phyloP scores from a whole-genome alignment of 2,113 vertebrate species.

The Cinclus cinclus region DNA sequence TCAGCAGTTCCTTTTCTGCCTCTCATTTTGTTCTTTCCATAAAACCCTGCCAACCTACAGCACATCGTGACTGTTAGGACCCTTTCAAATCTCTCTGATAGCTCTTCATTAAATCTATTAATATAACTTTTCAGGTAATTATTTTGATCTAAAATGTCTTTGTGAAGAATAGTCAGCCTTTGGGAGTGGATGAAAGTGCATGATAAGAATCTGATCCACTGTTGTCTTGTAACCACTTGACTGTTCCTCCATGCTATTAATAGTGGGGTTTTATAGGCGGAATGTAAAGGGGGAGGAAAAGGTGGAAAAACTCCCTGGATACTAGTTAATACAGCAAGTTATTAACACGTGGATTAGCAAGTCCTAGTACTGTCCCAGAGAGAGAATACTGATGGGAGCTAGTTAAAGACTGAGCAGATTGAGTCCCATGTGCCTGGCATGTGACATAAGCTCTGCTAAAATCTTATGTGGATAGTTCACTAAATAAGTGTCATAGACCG shows the following conservation, averaged over 20 bases:
- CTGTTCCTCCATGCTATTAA: conserved; percentile 16
- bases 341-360: neutral
- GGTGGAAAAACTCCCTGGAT: neutral
- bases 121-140: conserved; percentile 23
- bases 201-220: neutral
- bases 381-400: neutral
- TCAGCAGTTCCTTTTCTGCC: neutral
- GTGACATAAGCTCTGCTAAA: neutral
- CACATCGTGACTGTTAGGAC: neutral
- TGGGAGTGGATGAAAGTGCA: neutral
- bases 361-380: neutral
- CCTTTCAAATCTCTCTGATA: conserved; percentile 15
- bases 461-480: neutral
- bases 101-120: conserved; percentile 40
- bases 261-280: neutral
- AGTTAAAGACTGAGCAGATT: neutral
- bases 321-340: conserved; percentile 5
- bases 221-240: conserved; percentile 6
- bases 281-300: neutral
- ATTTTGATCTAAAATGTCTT: conserved; percentile 50
- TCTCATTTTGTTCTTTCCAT: conserved; percentile 5
- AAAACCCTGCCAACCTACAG: neutral
- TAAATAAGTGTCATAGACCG: neutral
- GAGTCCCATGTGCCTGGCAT: neutral
- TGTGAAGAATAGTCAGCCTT: neutral